Evolutionary conservation across 2,888 invertebrate genomes (phyloP).

Genomic region (Machimus rusticus): DNA sequence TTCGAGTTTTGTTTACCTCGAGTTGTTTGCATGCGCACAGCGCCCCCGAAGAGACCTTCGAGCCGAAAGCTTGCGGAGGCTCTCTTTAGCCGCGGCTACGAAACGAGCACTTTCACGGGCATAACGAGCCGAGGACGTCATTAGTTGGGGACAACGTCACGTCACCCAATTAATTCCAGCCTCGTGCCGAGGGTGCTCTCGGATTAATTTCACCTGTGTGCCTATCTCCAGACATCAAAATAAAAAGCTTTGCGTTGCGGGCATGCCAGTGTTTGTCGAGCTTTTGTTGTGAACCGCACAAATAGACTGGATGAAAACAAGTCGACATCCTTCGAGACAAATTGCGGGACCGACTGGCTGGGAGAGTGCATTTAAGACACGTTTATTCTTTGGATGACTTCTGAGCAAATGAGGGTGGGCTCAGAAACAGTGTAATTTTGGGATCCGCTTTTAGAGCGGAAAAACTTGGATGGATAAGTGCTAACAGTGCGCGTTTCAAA

Average conservation of each 20-base stretch:
- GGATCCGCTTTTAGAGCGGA: not conserved
- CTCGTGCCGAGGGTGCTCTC: not conserved
- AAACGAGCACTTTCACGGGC: not conserved
- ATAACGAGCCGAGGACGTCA: not conserved
- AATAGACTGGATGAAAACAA: not conserved
- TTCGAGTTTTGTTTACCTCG: conserved; percentile 17
- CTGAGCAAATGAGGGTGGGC: not conserved
- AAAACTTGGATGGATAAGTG: not conserved
- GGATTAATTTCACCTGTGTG: not conserved
- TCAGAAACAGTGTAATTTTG: not conserved
- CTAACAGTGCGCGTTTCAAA: not conserved
- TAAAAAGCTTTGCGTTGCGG: conserved; percentile 10
- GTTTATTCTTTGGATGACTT: not conserved
- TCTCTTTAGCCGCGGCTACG: not conserved
- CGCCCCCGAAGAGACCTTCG: not conserved
- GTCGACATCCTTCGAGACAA: conserved; percentile 5
- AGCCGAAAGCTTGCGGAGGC: not conserved
- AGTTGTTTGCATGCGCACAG: not conserved
- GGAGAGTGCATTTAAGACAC: not conserved
- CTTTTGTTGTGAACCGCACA: conserved; percentile 16
- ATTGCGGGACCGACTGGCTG: not conserved
- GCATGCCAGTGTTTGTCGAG: conserved; percentile 1
- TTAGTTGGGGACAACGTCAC: not conserved
- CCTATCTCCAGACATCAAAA: not conserved
- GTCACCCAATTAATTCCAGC: conserved; percentile 15